These are phyloP conservation scores for Pelobates fuscus DNA, from an alignment of 2,113 vertebrate species.

Conservation along the genomic window DNA sequence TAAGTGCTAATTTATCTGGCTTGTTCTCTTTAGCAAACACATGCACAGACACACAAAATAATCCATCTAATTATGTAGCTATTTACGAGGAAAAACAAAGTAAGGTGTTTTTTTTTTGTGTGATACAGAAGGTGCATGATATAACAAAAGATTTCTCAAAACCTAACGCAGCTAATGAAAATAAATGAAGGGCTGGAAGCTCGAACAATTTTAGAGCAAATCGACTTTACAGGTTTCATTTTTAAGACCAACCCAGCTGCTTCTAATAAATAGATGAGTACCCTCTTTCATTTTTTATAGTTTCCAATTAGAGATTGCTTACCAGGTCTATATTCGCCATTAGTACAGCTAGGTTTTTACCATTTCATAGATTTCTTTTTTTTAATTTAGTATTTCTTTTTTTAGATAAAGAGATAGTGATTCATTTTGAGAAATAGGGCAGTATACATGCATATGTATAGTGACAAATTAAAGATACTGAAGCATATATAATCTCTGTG, in stretches of 20 bases:
- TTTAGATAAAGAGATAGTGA: too few species aligned
- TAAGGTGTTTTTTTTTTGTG: slow-evolving; percentile 71
- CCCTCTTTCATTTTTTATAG: slow-evolving; percentile 69
- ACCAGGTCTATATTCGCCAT: slow-evolving; percentile 67
- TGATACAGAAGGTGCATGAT: slow-evolving; percentile 71
- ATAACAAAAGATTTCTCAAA: slow-evolving; percentile 74
- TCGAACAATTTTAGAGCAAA: slow-evolving; percentile 73
- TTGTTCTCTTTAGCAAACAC: slow-evolving; percentile 80
- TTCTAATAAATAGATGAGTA: slow-evolving; percentile 74
- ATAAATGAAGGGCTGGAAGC: slow-evolving; percentile 69
- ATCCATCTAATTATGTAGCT: slow-evolving; percentile 81
- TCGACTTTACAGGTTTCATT: slow-evolving; percentile 73
- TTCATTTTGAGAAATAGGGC: not conserved
- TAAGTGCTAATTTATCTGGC: slow-evolving; percentile 88
- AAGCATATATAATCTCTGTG: slow-evolving; percentile 23
- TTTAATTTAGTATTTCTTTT: too few species aligned
- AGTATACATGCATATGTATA: not conserved
- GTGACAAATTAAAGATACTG: not conserved
- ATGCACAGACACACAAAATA: slow-evolving; percentile 76
- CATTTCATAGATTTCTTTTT: too few species aligned
- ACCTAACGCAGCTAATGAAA: slow-evolving; percentile 68
- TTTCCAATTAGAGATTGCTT: slow-evolving; percentile 72
- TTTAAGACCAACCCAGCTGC: slow-evolving; percentile 73
- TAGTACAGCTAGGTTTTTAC: slow-evolving; percentile 61
- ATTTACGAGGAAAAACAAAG: slow-evolving; percentile 78